phyloP scores from a whole-genome alignment of 1,140 invertebrate species.

The Phocides pigmalion region DNA sequence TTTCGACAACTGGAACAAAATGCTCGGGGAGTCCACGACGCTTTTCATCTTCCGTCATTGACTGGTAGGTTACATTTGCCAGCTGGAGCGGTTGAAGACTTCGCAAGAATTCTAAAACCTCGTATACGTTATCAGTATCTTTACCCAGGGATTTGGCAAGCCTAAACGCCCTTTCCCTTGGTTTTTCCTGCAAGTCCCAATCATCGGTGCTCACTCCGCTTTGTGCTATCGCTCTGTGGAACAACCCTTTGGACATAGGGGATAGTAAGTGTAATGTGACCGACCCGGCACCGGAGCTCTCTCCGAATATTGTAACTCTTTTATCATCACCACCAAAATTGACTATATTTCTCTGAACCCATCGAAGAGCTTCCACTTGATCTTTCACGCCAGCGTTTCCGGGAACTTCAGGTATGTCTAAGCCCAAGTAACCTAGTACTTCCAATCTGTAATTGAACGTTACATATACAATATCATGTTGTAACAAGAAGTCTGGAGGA shows the following conservation, averaged over 20 bases:
- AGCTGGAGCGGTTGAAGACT: constrained; percentile 50
- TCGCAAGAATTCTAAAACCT: constrained; percentile 76
- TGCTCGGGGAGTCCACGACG: constrained; percentile 64
- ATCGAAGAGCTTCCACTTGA: constrained; percentile 80
- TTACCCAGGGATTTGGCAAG: constrained; percentile 73
- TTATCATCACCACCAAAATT: constrained; percentile 89
- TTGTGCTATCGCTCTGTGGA: constrained; percentile 80
- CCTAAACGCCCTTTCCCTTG: constrained; percentile 65
- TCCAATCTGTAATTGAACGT: constrained; percentile 47
- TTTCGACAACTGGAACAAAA: constrained; percentile 71
- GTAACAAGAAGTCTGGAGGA: constrained; percentile 38
- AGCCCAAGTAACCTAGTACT: constrained; percentile 84
- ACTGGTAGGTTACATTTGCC: constrained; percentile 50
- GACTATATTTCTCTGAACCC: constrained; percentile 71
- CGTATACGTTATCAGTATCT: constrained; percentile 65
- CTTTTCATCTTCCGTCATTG: constrained; percentile 57
- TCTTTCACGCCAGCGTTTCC: constrained; percentile 87
- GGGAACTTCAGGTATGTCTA: constrained; percentile 83
- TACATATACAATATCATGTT: constrained; percentile 40
- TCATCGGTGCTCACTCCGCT: constrained; percentile 85
- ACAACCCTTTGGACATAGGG: constrained; percentile 85
- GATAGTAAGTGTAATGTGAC: constrained; percentile 89
- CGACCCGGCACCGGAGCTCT: constrained; percentile 88
- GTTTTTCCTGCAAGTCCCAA: constrained; percentile 63
- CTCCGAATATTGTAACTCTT: constrained; percentile 89